Base-by-base conservation (phyloP, 2,113 vertebrate species). In the Oenanthe melanoleuca region DNA sequence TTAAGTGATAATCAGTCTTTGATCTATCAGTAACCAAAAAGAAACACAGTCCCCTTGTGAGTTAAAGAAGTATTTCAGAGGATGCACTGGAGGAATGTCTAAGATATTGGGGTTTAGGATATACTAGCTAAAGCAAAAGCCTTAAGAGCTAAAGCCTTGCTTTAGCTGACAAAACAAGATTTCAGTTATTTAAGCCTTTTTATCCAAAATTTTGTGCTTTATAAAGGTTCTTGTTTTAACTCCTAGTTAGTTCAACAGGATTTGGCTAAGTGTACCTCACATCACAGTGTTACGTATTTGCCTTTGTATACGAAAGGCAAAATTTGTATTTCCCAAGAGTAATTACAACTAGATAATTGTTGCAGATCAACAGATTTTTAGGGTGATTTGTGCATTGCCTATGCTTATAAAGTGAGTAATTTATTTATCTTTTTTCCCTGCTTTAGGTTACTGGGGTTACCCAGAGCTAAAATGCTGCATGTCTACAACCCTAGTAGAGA, bases 401-500 rank as follows among this genome's bases (percentile, higher is more conserved):
- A 50, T 80, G 26, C 52, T 65, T 92, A 45, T n/a, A 49, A 63
- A 80, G 42, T 56, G 31, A 80, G 15, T 78, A 44, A 44, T 53
- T 86, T 66, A 40, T 79, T 31, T 93, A 14, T 88, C 15, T 67
- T 75, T 75, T 37, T 38, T 11, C 3, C 23, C 6, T 4, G 6
- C 24, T 92, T 64, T 95, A 99, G 99, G 97, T 98, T 98, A 78
- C 97, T 99, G 97, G 98, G 99, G 65, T 97, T 99, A 95, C 99
- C 99, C 71, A 98, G 98, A 97, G 98, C 98, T 95, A 99, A 99
- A 98, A 98, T 98, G 86, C 98, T 99, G 90, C 97, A 98, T 97
- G 98, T 98, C 83, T 98, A 99, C 96, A 99, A 99, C 97, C 99
- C 99, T 88, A 99, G 98, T 93, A 98, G 98, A 97, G 99, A 99